These are phyloP conservation scores for Rissa tridactyla DNA, from an alignment of 2,113 vertebrate genomes.

Conservation along the genomic window DNA sequence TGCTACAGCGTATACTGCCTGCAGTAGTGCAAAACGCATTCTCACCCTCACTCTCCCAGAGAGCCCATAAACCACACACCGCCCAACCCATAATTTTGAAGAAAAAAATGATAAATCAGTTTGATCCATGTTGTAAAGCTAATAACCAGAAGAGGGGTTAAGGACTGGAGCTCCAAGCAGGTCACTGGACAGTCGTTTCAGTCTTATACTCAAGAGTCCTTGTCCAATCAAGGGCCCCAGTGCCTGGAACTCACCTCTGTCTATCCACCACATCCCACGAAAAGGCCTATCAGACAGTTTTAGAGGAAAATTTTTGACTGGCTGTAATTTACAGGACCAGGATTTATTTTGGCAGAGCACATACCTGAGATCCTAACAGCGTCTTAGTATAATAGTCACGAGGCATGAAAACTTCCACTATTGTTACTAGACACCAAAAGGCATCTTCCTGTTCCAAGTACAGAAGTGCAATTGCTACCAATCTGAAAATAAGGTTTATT, in stretches of 20 bases:
- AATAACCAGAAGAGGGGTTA: not conserved
- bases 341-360: not conserved
- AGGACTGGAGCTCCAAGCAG: not conserved
- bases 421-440: constrained; percentile 95
- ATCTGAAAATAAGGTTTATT: constrained; percentile 62
- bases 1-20: not conserved
- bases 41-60: fast-evolving
- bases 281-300: not conserved
- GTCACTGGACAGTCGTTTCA: not conserved
- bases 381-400: constrained; percentile 98
- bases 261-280: not conserved
- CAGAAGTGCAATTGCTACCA: constrained; percentile 92
- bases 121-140: not conserved
- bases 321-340: not conserved
- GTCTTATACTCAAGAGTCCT: fast-evolving
- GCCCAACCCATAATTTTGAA: not conserved
- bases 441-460: constrained; percentile 97
- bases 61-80: not conserved
- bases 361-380: constrained; percentile 94
- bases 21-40: not conserved
- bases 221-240: not conserved
- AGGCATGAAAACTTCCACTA: constrained; percentile 98
- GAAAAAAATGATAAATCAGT: not conserved
- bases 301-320: not conserved
- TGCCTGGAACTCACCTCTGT: not conserved